Base-by-base conservation (phyloP, 2,888 invertebrate genomes). In the Agonopterix arenella region DNA sequence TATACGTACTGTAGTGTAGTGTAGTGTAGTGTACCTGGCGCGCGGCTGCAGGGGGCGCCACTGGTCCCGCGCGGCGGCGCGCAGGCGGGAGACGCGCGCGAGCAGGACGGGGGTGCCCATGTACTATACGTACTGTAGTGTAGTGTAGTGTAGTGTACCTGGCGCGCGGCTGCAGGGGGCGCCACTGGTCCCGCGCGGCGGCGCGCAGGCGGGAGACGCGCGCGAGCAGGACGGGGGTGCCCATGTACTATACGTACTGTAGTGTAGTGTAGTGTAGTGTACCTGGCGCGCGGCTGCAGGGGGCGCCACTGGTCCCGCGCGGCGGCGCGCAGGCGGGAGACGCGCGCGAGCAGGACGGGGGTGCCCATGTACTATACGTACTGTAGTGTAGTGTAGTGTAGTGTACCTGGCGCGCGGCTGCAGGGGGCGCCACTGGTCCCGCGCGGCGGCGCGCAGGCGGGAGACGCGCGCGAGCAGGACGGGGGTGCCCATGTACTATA, bases 91-190 rank as follows among this genome's bases (percentile, higher is more conserved):
- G 45, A 98, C 95, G 47, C 98, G 90, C 8, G 95, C 95, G 94
- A 99, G 96, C 53, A 99, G 88, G 51, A 97, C 97, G 41, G 96
- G 94, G n/a, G 98, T 96, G 55, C 98, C 99, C n/a, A n/a, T n/a
- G n/a, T n/a, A n/a, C n/a, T n/a, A n/a, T n/a, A n/a, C n/a, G n/a
- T n/a, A n/a, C n/a, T n/a, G n/a, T n/a, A n/a, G n/a, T n/a, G n/a
- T n/a, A n/a, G n/a, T n/a, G n/a, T n/a, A n/a, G n/a, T n/a, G n/a
- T n/a, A n/a, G n/a, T n/a, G n/a, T n/a, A n/a, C n/a, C n/a, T n/a
- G n/a, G n/a, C n/a, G n/a, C n/a, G n/a, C n/a, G n/a, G n/a, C n/a
- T n/a, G n/a, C n/a, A n/a, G n/a, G n/a, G n/a, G n/a, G n/a, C n/a
- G n/a, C n/a, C n/a, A n/a, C n/a, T n/a, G n/a, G n/a, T n/a, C n/a